phyloP scores from a whole-genome alignment of 2,888 invertebrate species.

The Entomobrya proxima region DNA sequence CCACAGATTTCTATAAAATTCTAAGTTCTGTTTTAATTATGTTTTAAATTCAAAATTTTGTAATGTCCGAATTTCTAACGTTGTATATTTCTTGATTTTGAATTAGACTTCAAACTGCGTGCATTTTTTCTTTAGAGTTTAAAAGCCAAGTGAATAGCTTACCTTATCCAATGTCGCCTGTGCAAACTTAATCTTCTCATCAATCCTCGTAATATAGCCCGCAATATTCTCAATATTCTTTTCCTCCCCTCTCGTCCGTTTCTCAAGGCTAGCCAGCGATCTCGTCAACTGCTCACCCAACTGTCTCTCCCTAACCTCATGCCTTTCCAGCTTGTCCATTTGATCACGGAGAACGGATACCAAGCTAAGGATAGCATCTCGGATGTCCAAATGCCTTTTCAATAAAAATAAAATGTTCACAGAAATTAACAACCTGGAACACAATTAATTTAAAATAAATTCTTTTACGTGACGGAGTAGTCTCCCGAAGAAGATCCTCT shows the following conservation, averaged over 20 bases:
- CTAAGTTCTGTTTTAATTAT: too few species aligned
- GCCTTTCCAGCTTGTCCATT: constrained; percentile 89
- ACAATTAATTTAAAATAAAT: not conserved
- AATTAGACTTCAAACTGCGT: too few species aligned
- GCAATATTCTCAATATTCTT: constrained; percentile 80
- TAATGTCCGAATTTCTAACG: too few species aligned
- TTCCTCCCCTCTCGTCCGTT: constrained; percentile 84
- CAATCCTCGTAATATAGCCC: constrained; percentile 84
- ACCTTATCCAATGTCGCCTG: constrained; percentile 77
- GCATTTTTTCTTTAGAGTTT: not conserved
- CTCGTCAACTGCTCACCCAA: constrained; percentile 88
- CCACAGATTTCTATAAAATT: too few species aligned
- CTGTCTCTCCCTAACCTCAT: constrained; percentile 88
- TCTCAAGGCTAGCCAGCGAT: constrained; percentile 83
- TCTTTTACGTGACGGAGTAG: constrained; percentile 72
- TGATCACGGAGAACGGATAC: constrained; percentile 87
- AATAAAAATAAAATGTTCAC: constrained; percentile 33
- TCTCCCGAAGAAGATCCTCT: constrained; percentile 62
- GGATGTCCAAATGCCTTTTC: constrained; percentile 84
- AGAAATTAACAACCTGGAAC: not conserved
- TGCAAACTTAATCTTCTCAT: constrained; percentile 81
- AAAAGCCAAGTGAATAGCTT: not conserved
- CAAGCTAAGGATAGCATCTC: constrained; percentile 87
- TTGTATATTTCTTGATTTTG: too few species aligned
- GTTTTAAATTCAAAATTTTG: too few species aligned